Percentiles rank a stretch among this genome's conserved stretches.
Conservation (phyloP, 2,888 invertebrate species). For the Lomographa bimaculata region DNA sequence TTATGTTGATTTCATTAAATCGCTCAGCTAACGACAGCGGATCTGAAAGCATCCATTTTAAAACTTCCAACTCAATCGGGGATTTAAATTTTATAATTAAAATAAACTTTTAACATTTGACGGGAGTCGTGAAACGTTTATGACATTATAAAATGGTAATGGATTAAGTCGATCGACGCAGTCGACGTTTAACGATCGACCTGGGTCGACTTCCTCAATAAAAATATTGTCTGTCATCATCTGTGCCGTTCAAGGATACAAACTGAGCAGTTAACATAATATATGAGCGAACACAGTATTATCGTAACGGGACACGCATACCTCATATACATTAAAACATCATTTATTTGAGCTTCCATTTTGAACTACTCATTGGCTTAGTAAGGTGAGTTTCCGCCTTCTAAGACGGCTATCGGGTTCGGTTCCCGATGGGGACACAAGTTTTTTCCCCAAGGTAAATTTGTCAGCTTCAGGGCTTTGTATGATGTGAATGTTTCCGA, state of each 20-base stretch:
- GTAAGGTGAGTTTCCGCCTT: too few species aligned
- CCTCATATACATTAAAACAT: constrained; percentile 2
- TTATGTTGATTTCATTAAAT: constrained; percentile 30
- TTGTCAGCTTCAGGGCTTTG: too few species aligned
- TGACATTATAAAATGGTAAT: constrained; percentile 78
- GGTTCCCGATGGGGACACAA: too few species aligned
- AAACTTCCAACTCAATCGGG: constrained; percentile 32
- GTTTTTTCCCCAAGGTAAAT: too few species aligned
- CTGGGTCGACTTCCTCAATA: constrained; percentile 78
- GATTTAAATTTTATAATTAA: constrained; percentile 54
- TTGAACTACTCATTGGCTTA: too few species aligned
- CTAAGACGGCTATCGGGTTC: too few species aligned
- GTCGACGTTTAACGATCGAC: constrained; percentile 69
- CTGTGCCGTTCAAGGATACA: constrained; percentile 37
- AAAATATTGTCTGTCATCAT: constrained; percentile 66
- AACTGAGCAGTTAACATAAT: constrained; percentile 34
- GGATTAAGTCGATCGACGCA: constrained; percentile 74
- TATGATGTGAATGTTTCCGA: too few species aligned
- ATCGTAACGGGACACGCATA: constrained; percentile 25
- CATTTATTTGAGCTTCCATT: too few species aligned
- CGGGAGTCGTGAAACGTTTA: constrained; percentile 76
- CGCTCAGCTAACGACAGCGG: constrained; percentile 24
- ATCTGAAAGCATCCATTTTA: constrained; percentile 27
- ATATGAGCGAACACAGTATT: constrained; percentile 26
- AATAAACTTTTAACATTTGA: constrained; percentile 62